Evolutionary conservation across 2,797 vertebrate genomes (phyloP).

Genomic region (Pitangus sulphuratus): DNA sequence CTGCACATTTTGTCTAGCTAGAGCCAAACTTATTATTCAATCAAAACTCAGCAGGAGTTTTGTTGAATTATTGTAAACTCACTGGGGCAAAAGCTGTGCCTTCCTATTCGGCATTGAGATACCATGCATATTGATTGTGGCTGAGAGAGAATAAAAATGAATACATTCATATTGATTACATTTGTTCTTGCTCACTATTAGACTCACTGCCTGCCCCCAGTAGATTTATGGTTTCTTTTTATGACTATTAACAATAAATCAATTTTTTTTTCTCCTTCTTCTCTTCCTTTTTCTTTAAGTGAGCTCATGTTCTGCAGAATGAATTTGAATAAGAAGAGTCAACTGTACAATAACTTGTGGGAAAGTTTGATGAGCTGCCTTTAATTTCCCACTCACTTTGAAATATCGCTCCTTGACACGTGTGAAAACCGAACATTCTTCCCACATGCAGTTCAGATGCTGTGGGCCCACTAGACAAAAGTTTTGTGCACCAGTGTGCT

Average conservation of each 20-base stretch:
- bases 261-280: not conserved
- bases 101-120: not conserved
- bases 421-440: not conserved
- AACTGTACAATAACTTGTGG: not conserved
- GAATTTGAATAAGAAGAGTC: not conserved
- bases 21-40: slow-evolving; percentile 10
- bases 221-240: slow-evolving; percentile 42
- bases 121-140: slow-evolving; percentile 22
- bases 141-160: slow-evolving; percentile 55
- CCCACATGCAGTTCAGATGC: not conserved
- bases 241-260: slow-evolving; percentile 45
- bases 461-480: not conserved
- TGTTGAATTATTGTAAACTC: slow-evolving; percentile 48
- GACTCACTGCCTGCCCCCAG: not conserved
- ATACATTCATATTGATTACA: slow-evolving; percentile 60
- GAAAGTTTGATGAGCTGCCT: slow-evolving; percentile 13
- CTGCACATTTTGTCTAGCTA: not conserved
- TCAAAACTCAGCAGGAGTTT: slow-evolving; percentile 42
- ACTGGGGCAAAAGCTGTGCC: slow-evolving; percentile 21
- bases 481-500: not conserved
- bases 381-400: slow-evolving; percentile 13
- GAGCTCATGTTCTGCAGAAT: not conserved
- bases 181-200: slow-evolving; percentile 40
- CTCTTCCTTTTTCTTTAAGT: not conserved
- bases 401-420: not conserved